Base-by-base conservation (phyloP, 2,888 invertebrate species). In the Arrhopalites spinosus region DNA sequence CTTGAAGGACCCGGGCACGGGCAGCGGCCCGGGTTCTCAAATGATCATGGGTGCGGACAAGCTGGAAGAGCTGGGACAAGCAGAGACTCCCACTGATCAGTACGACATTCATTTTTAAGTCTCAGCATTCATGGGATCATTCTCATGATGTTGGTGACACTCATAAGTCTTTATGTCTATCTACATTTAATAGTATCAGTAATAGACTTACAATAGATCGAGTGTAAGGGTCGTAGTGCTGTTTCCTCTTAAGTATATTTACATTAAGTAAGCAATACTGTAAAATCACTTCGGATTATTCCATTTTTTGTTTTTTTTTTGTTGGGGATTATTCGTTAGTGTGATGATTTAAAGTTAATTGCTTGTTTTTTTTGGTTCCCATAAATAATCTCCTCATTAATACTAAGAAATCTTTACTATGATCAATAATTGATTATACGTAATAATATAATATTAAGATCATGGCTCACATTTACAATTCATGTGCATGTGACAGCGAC, bases 51-150 rank as follows among this genome's bases (percentile, higher is more conserved):
- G 53, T 30, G 64, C 77, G 27, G 80, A 80, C 59, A 80, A 81
- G 66, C 74, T 79, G 20, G 72, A 68, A 27, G 25, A 84, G 86
- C 69, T 81, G 74, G 79, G 79, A 61, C 85, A 86, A 79, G 88
- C 90, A 0, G 87, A 88, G 78, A 90, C 90, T 1, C 90, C 90
- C 5, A 90, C 90, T 47, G 90, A 90, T 82, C 89, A 90, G 15
- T 89, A 89, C 79, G 89, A 90, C 83, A 88, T 90, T 73, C 87
- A 87, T 80, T 89, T 89, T 84, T 89, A 86, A 88, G 27, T 61
- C 30, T 1, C 23, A 45, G 2, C 11, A n/a, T n/a, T n/a, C n/a
- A n/a, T n/a, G n/a, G n/a, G n/a, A n/a, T n/a, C n/a, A n/a, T n/a
- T n/a, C 25, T 20, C 23, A 56, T 20, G 20, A 20, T n/a, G n/a